Evolutionary conservation across 2,888 invertebrate genomes (phyloP).

Genomic region (Eupithecia pulchellata): DNA sequence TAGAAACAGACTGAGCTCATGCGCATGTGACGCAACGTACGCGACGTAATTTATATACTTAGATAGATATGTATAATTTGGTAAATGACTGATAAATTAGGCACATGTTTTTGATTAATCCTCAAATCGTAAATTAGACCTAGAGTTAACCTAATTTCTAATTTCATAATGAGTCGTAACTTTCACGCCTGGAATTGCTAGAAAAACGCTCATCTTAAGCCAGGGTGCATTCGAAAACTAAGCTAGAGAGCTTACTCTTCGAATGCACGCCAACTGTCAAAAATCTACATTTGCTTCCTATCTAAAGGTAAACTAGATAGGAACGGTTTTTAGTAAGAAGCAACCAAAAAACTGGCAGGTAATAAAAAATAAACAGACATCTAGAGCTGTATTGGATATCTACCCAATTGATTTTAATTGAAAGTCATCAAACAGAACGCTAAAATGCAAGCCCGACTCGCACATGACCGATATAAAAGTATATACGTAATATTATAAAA

Average conservation of each 20-base stretch:
- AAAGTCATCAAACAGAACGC: constrained; percentile 3
- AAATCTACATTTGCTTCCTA: not conserved
- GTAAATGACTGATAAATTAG: no score
- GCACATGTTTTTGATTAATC: no score
- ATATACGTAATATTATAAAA: not conserved
- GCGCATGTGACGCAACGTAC: no score
- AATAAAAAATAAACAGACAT: not conserved
- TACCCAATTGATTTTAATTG: not conserved
- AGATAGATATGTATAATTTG: no score
- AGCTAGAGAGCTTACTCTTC: no score
- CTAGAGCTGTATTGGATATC: not conserved
- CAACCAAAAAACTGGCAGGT: not conserved
- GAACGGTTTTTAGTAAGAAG: not conserved
- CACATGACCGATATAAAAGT: not conserved
- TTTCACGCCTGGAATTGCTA: no score
- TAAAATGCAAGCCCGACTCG: not conserved
- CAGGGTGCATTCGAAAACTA: no score
- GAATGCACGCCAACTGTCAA: not conserved
- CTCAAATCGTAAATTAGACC: no score
- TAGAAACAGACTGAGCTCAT: not conserved
- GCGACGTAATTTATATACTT: no score
- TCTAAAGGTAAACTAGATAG: not conserved
- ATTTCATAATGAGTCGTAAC: no score
- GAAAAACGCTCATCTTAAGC: no score
- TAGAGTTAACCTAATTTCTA: no score